phyloP scores from a whole-genome alignment of 2,797 vertebrate species.

The Pitangus sulphuratus region DNA sequence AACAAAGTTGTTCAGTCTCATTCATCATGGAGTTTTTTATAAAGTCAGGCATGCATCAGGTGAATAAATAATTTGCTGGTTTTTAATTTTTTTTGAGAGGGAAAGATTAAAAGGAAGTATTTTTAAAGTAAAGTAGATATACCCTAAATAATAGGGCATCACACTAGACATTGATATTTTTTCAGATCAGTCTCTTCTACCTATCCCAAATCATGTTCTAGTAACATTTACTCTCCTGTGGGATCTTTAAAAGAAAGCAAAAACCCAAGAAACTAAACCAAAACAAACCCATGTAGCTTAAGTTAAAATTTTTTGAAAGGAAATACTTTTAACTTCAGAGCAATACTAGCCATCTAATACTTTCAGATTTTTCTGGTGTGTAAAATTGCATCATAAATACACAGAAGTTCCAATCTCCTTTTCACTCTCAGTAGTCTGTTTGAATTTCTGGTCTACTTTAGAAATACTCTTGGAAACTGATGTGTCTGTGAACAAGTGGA shows the following conservation, averaged over 20 bases:
- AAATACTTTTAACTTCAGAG: background rate
- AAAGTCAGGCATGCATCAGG: background rate
- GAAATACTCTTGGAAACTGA: background rate
- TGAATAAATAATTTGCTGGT: background rate
- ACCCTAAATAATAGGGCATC: background rate
- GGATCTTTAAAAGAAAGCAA: background rate
- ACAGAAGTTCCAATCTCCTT: background rate
- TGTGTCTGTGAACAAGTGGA: background rate
- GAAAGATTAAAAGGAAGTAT: background rate
- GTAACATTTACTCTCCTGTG: background rate
- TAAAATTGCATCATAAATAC: background rate
- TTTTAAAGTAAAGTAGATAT: background rate
- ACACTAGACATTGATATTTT: background rate
- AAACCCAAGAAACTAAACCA: background rate
- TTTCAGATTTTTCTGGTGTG: background rate
- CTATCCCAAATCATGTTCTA: background rate
- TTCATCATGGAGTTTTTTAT: background rate
- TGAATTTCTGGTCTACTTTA: background rate
- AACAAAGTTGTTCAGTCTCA: background rate
- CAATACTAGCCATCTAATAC: background rate
- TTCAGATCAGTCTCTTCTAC: background rate
- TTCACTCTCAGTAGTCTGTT: background rate
- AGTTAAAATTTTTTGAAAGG: background rate
- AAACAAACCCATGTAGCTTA: background rate
- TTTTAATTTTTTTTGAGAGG: background rate